Base-by-base conservation (phyloP, 2,888 invertebrate species). In the Drosophila fulvimacula region DNA sequence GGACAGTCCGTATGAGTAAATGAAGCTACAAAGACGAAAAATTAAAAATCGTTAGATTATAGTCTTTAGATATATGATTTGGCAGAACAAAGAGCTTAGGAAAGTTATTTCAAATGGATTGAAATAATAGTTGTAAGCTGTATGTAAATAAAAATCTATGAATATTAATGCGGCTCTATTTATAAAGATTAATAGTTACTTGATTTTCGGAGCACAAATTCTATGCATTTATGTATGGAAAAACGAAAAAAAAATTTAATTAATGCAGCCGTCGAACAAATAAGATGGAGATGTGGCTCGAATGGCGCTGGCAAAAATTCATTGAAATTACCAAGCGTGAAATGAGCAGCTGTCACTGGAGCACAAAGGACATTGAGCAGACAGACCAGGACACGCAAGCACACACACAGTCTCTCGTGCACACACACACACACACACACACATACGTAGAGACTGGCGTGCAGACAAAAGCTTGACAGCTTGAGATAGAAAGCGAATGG, bases 311-410 rank as follows among this genome's bases (percentile, higher is more conserved):
- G 57, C 51, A 61, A 63, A 68, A 89, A 89, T 84, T 84, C 89
- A 85, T 85, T 89, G 89, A 89, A 89, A 85, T 80, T 85, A 85
- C 81, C 76, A 70, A 85, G 86, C 85, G 88, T 85, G 85, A 85
- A 85, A 85, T 85, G 89, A 85, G 86, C 89, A 89, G 82, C 88
- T 85, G 85, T 89, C 85, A 89, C 82, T 74, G 69, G 64, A 76
- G 74, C 78, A 88, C 89, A 89, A 59, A 79, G 71, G 81, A 82
- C 76, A 68, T 55, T 59, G 62, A 78, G 76, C 65, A 76, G 82
- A 70, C 76, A 76, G 62, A 49, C 73, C 60, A 65, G 44, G 67
- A 44, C 57, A 64, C 48, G 55, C 75, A 53, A 63, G 34, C 53
- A 46, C 36, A 60, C 51, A 34, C 64, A 42, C 36, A 42, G n/a